Base-by-base conservation (phyloP, 2,113 vertebrate genomes). In the Corythaeola cristata region DNA sequence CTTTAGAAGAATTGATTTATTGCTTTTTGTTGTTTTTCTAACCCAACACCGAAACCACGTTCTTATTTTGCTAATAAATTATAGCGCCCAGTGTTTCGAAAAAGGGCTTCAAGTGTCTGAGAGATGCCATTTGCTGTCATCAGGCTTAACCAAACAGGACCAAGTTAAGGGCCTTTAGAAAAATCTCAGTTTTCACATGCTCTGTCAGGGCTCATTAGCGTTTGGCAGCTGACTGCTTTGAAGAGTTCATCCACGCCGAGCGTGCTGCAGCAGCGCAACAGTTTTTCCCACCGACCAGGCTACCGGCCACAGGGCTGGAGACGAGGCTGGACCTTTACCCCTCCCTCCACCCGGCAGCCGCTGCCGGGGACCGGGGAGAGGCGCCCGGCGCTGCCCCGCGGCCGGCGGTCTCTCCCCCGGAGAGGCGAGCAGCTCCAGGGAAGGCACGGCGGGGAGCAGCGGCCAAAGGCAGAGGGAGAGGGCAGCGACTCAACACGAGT, bases 51-150 rank as follows among this genome's bases (percentile, higher is more conserved):
- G 13, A 73, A 76, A 56, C 23, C 26, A 35, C 3, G 0, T 32
- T 81, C 50, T 69, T 33, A 41, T 0, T 3, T 16, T 17, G 39
- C 30, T 53, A 66, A 68, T 15, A 72, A 89, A 72, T 33, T 63
- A 47, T 63, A 35, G 35, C 6, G 21, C 22, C 44, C 0, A 0
- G 12, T 5, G 77, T 27, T 63, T 22, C 0, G 0, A 85, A 72
- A n/a, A 68, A 39, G 56, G 15, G 41, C 19, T 89, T 63, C 37
- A 18, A 59, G 32, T 16, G 64, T 19, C 59, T 21, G 23, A 33
- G 28, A 63, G 33, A 19, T 24, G 69, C 23, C 66, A 56, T 44
- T 69, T 49, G 39, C 69, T 87, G 68, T 67, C 72, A 71, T 9
- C 73, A 47, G 32, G 12, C 73, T 95, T 35, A 86, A 73, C 64